Base-by-base conservation (phyloP, 1,140 invertebrate genomes). In the Drosophila arizonae region DNA sequence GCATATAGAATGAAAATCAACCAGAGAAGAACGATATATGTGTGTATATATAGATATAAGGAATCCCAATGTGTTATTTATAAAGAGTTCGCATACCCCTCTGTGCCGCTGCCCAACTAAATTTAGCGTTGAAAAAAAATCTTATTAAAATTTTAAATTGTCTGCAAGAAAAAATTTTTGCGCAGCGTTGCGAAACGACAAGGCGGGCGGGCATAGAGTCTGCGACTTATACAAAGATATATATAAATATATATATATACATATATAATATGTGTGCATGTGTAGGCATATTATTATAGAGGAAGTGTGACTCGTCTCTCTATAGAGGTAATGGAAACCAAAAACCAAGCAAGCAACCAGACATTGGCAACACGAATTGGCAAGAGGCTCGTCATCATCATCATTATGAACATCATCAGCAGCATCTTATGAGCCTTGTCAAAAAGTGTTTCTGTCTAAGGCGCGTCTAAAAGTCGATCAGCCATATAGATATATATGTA, bases 61-160 rank as follows among this genome's bases (percentile, higher is more conserved):
- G 54, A 60, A 62, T 62, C 56, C 70, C 64, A 48, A 77, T 69
- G 75, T 64, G 75, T 70, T 79, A 77, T 62, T 68, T 77, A 54
- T 56, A 65, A 54, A 64, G 45, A 72, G 28, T 74, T 55, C 55
- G 6, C 2, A 9, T 9, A 46, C 43, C 11, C 43, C n/a, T 46
- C 43, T 6, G 6, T 51, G 28, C 6, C 6, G 52, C n/a, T n/a
- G 58, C 28, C n/a, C 58, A 54, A 81, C 74, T 85, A 86, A 81
- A 86, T 81, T 81, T 85, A 85, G 81, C 74, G 52, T 57, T 62
- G 52, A 51, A 26, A 64, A 55, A 74, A 77, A 81, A 61, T 68
- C 76, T 82, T 84, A 86, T 86, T 86, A 86, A 82, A 86, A 88
- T 79, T 88, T 58, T 84, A 86, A 86, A 86, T 86, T 86, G 82